These are phyloP conservation scores for Toxostoma redivivum DNA, from an alignment of 2,113 vertebrate species.

Conservation along the genomic window DNA sequence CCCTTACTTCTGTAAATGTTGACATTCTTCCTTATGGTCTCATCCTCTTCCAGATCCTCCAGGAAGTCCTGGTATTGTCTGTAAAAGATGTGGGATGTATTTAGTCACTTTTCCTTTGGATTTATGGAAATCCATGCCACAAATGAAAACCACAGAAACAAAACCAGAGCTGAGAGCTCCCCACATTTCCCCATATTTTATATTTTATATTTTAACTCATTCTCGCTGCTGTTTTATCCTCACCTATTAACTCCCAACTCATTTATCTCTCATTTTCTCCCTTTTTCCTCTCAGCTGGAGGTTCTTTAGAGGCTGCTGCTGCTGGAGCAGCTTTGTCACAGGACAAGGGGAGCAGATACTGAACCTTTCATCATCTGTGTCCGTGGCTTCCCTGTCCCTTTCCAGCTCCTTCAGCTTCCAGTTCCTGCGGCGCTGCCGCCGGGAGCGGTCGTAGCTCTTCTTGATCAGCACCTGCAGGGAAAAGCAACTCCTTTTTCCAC, in stretches of 20 bases:
- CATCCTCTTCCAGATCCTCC: conserved; percentile 97
- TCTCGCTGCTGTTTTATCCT: background rate
- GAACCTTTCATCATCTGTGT: conserved; percentile 90
- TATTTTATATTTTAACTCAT: no score
- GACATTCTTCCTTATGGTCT: conserved; percentile 91
- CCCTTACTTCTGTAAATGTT: conserved; percentile 93
- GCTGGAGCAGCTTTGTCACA: background rate
- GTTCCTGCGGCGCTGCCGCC: conserved; percentile 86
- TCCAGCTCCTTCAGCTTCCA: conserved; percentile 92
- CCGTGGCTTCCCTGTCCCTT: conserved; percentile 82
- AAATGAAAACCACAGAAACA: background rate
- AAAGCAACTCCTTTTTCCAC: background rate
- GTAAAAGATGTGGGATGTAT: background rate
- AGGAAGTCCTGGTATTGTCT: conserved; percentile 98
- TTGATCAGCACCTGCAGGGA: conserved; percentile 87
- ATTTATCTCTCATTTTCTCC: background rate
- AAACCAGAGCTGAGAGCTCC: background rate
- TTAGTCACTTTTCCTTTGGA: background rate
- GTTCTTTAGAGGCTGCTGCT: background rate
- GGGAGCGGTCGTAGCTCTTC: conserved; percentile 90
- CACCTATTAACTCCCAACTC: background rate
- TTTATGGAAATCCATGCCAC: background rate
- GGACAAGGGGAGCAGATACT: background rate
- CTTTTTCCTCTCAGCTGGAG: background rate
- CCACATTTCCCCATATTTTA: background rate